Conservation (phyloP, 2,888 invertebrate species). For the Polia nebulosa region DNA sequence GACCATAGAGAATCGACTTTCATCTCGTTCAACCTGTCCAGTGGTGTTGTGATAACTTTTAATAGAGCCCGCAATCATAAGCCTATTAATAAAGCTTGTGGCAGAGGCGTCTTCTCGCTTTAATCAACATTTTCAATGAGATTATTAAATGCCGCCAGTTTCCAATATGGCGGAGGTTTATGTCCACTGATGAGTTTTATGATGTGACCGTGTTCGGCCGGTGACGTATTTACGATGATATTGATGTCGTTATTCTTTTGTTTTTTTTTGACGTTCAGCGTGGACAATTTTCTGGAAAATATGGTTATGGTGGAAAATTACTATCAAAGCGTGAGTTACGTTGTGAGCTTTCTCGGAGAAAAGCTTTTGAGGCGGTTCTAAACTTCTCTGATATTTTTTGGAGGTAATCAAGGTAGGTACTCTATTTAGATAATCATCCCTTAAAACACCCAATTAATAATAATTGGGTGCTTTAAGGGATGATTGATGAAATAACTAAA, state of each 20-base stretch:
- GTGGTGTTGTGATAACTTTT: conserved; percentile 81
- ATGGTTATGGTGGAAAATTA: conserved; percentile 13
- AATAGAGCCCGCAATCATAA: conserved; percentile 83
- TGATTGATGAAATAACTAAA: not conserved
- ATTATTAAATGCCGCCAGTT: conserved; percentile 78
- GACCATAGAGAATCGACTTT: conserved; percentile 69
- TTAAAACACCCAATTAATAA: not conserved
- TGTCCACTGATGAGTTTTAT: conserved; percentile 72
- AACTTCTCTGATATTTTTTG: not conserved
- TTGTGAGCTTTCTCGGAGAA: not conserved
- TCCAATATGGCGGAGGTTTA: conserved; percentile 70
- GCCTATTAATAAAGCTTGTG: conserved; percentile 81
- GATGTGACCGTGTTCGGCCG: conserved; percentile 48
- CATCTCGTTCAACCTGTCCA: conserved; percentile 73
- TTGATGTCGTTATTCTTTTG: conserved; percentile 60
- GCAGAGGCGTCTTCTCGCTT: conserved; percentile 80
- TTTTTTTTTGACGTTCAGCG: conserved; percentile 54
- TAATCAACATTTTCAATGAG: conserved; percentile 86
- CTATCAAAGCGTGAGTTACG: not conserved
- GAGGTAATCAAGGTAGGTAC: not conserved
- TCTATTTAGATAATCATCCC: no score
- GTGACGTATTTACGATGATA: conserved; percentile 66
- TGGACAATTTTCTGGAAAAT: conserved; percentile 38
- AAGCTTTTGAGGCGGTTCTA: not conserved
- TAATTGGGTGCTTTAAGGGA: not conserved